These are phyloP conservation scores for Patella pellucida DNA, from an alignment of 2,888 invertebrate genomes.

Conservation along the genomic window DNA sequence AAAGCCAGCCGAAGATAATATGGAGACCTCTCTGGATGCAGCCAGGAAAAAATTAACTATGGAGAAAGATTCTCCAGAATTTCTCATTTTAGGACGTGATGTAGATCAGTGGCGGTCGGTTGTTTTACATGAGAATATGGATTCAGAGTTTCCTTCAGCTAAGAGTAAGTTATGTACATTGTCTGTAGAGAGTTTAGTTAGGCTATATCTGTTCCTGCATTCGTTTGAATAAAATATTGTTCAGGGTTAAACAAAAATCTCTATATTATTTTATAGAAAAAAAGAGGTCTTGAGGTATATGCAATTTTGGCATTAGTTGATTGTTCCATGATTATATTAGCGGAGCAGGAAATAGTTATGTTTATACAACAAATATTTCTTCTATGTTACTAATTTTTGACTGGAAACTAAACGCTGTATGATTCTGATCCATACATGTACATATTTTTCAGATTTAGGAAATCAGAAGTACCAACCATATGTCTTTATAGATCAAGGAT, in stretches of 20 bases:
- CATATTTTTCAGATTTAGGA: background rate
- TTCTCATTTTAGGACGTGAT: constrained; percentile 77
- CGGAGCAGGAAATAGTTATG: too few relatives aligned
- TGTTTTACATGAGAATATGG: constrained; percentile 7
- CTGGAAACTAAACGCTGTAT: too few relatives aligned
- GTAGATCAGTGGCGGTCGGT: constrained; percentile 77
- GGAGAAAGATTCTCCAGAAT: constrained; percentile 57
- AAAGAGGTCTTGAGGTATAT: too few relatives aligned
- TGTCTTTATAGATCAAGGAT: constrained; percentile 36
- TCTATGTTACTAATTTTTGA: too few relatives aligned
- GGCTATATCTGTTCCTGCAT: background rate
- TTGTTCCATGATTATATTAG: too few relatives aligned
- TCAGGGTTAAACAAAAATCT: too few relatives aligned
- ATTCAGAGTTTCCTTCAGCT: constrained; percentile 3
- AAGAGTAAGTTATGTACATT: constrained; percentile 12
- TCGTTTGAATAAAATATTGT: background rate
- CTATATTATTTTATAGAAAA: too few relatives aligned
- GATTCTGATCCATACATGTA: too few relatives aligned
- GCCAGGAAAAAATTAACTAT: constrained; percentile 26
- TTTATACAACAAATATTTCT: too few relatives aligned
- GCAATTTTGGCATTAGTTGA: too few relatives aligned
- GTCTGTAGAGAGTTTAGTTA: background rate
- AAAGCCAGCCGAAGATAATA: constrained; percentile 40
- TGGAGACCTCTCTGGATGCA: constrained; percentile 53
- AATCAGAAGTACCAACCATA: constrained; percentile 71